A percentile compares a stretch with the other conserved stretches of the same genome.
These are phyloP conservation scores for Octodon degus DNA, from an alignment of 2,113 vertebrate species.

Conservation along the genomic window DNA sequence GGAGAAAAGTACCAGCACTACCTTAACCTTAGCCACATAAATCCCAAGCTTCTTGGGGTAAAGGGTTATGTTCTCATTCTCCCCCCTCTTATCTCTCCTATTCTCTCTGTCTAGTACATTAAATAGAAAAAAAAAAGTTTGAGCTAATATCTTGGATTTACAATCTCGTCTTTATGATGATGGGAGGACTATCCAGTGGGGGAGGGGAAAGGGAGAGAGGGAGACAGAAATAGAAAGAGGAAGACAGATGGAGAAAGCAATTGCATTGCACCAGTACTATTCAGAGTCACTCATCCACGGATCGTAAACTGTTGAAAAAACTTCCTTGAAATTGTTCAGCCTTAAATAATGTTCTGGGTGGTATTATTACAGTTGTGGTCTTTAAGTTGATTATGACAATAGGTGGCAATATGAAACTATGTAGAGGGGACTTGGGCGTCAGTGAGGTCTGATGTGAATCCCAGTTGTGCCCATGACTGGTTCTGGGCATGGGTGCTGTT, in stretches of 20 bases:
- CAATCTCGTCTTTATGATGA: not conserved
- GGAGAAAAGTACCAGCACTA: not conserved
- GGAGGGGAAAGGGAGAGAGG: not conserved
- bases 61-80: not conserved
- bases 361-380: not conserved
- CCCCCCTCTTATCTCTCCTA: not conserved
- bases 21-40: not conserved
- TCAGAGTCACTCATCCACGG: constrained; percentile 43
- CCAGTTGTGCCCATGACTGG: not conserved
- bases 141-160: not conserved
- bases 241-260: constrained; percentile 64
- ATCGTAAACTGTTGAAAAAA: constrained; percentile 57
- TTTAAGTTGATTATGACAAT: constrained; percentile 10
- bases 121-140: not conserved
- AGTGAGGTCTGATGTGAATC: not conserved
- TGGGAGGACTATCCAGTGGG: not conserved
- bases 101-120: not conserved
- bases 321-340: constrained; percentile 60
- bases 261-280: constrained; percentile 45
- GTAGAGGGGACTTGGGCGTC: not conserved
- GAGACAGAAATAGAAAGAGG: constrained; percentile 29
- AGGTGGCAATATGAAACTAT: not conserved
- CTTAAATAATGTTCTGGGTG: constrained; percentile 52
- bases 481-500: not conserved
- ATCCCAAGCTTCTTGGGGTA: not conserved